Conservation (phyloP, 1,140 invertebrate genomes). For the Muscidifurax raptorellus region DNA sequence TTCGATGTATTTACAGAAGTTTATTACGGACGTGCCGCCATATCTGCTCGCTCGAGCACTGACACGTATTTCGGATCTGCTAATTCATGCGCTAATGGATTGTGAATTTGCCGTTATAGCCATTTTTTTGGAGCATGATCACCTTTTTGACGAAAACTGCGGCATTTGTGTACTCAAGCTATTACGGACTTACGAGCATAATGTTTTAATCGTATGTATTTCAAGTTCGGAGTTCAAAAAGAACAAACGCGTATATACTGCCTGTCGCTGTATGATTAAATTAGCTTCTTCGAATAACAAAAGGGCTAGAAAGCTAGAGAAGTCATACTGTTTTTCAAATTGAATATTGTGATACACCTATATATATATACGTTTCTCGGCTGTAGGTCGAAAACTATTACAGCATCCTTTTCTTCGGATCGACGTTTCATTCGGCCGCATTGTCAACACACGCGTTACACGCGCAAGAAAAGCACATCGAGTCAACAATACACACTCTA, state of each 20-base stretch:
- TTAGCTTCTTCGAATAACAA: no score
- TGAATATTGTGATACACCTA: not conserved
- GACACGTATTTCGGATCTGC: not conserved
- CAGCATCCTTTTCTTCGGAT: not conserved
- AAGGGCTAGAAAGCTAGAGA: no score
- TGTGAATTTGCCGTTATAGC: not conserved
- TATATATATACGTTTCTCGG: not conserved
- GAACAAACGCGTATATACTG: no score
- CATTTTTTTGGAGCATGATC: not conserved
- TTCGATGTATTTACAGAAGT: constrained; percentile 1
- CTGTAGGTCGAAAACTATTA: not conserved
- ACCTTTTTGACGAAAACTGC: no score
- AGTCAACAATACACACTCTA: no score
- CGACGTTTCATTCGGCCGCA: not conserved
- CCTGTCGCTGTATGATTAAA: no score
- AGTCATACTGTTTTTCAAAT: not conserved
- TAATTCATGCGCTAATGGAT: constrained; percentile 1
- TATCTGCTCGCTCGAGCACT: not conserved
- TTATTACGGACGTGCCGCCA: not conserved
- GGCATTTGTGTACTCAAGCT: no score
- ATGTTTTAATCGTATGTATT: no score
- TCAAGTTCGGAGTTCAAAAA: no score
- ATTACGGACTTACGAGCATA: no score
- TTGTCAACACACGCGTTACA: not conserved
- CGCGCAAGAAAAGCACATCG: not conserved